Base-by-base conservation (phyloP, 2,888 invertebrate species). In the Ectemnius cavifrons region DNA sequence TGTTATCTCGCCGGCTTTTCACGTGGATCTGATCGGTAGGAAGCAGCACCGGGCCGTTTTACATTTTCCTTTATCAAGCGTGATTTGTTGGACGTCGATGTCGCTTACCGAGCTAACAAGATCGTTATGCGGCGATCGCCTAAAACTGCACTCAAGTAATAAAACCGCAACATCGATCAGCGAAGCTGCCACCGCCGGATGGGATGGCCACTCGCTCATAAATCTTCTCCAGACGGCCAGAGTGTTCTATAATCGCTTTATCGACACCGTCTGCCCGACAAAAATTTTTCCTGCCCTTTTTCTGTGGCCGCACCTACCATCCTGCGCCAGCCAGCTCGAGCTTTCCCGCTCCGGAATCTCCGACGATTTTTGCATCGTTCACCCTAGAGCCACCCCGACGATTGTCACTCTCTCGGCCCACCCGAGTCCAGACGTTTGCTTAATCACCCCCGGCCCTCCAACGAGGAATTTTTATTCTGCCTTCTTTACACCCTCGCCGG, bases 91-190 rank as follows among this genome's bases (percentile, higher is more conserved):
- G 52, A 63, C 20, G 61, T 13, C 52, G 61, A 61, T 52, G 52
- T 4, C 52, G 61, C 52, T 67, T 52, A 61, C 56, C 37, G 8
- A 45, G 16, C 20, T 61, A 37, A 67, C 27, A 20, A 28, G 60
- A 47, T 67, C 61, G 61, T 67, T 61, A 60, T 61, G 61, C 52
- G 37, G 27, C 61, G 49, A 67, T 61, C 28, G 59, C 18, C n/a
- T 46, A 23, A 47, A 59, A 37, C 20, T 28, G 18, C n/a, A 20
- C 20, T 45, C 59, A 23, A 37, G 61, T 67, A 52, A 67, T 67
- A 67, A 61, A 67, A 67, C 67, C 37, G 61, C 61, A 61, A 52
- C 61, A 61, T 61, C 67, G 61, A 67, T 67, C 67, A 67, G 28
- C 52, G 8, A 6, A 37, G 37, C 37, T 37, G 11, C 8, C 65